Evolutionary conservation across 2,888 invertebrate species (phyloP).

Genomic region (Osedax frankpressi): DNA sequence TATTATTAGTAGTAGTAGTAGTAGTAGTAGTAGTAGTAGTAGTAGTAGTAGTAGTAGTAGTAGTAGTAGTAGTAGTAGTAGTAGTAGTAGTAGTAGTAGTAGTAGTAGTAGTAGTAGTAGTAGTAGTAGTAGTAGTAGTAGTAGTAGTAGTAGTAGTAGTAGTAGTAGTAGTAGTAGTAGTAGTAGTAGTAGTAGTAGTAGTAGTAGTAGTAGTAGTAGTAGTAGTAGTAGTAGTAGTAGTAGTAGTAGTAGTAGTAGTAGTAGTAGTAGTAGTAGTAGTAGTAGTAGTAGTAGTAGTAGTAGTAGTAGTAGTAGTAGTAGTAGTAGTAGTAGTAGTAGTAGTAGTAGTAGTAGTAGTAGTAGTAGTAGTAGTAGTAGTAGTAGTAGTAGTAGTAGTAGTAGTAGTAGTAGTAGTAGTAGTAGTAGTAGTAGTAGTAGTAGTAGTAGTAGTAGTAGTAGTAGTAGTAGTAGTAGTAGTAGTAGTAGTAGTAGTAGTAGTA

Average conservation of each 20-base stretch:
- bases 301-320: background rate
- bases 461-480: background rate
- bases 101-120: constrained; percentile 15
- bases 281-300: background rate
- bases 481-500: background rate
- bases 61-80: background rate
- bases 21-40: background rate
- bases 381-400: background rate
- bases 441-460: background rate
- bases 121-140: constrained; percentile 4
- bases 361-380: background rate
- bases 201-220: background rate
- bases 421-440: background rate
- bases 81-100: constrained; percentile 1
- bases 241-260: background rate
- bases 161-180: background rate
- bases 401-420: background rate
- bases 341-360: background rate
- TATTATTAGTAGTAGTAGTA: background rate
- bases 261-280: background rate
- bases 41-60: constrained; percentile 8
- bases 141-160: constrained; percentile 8
- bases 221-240: background rate
- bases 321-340: background rate
- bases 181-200: background rate